phyloP scores from a whole-genome alignment of 2,888 invertebrate species.

The Thumatha senex region DNA sequence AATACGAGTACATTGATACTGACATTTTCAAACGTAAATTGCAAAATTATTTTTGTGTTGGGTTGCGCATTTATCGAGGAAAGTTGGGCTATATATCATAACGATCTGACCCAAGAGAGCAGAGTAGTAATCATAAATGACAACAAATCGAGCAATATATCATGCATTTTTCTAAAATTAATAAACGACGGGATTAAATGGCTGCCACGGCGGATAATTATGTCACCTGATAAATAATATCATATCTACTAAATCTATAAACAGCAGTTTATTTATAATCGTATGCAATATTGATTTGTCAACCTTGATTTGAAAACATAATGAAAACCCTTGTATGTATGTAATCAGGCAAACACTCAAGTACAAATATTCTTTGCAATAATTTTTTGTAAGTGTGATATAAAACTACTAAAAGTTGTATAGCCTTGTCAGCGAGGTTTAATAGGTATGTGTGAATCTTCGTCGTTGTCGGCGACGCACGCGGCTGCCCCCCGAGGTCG shows the following conservation, averaged over 20 bases:
- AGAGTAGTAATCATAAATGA: too few relatives aligned
- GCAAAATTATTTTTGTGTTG: too few relatives aligned
- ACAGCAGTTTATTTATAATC: not conserved
- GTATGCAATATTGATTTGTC: conserved; percentile 14
- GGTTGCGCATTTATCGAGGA: too few relatives aligned
- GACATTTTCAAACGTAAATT: too few relatives aligned
- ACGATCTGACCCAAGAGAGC: too few relatives aligned
- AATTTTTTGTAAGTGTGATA: conserved; percentile 30
- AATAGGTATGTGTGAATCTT: conserved; percentile 31
- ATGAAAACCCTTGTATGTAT: conserved; percentile 25
- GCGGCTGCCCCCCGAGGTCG: conserved; percentile 47
- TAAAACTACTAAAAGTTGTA: conserved; percentile 29
- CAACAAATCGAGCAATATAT: too few relatives aligned
- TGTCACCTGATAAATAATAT: too few relatives aligned
- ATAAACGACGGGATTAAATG: too few relatives aligned
- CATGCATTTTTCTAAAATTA: too few relatives aligned
- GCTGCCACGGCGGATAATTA: too few relatives aligned
- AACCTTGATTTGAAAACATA: conserved; percentile 30
- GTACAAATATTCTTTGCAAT: conserved; percentile 27
- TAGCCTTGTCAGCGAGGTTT: conserved; percentile 24
- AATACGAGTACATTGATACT: too few relatives aligned
- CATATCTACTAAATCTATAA: not conserved
- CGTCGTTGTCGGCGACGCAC: conserved; percentile 31
- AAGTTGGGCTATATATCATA: too few relatives aligned
- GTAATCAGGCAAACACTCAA: conserved; percentile 22